A percentile compares a stretch with the other conserved stretches of the same genome.
Evolutionary conservation across 2,888 invertebrate species (phyloP).

Genomic region (Dasysyrphus albostriatus): DNA sequence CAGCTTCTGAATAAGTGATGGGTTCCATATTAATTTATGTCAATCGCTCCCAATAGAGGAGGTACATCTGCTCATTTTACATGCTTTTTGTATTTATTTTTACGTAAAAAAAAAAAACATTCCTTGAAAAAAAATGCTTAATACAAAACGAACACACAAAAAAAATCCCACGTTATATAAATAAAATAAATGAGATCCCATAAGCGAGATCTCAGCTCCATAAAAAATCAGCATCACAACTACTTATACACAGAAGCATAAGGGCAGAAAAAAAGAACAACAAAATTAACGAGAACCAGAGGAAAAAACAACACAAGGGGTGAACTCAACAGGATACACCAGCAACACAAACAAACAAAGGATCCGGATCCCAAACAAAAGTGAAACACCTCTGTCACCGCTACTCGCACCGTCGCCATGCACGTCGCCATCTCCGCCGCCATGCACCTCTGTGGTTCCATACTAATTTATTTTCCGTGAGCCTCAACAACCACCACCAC

Average conservation of each 20-base stretch:
- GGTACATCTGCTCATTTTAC: conserved; percentile 28
- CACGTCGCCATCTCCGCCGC: neutral
- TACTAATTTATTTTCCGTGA: conserved; percentile 64
- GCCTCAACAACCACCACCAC: neutral
- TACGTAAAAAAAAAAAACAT: neutral
- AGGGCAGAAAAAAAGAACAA: conserved; percentile 8
- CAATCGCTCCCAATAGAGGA: conserved; percentile 52
- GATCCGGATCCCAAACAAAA: conserved; percentile 38
- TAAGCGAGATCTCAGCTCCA: conserved; percentile 63
- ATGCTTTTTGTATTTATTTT: neutral
- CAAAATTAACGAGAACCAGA: conserved; percentile 3
- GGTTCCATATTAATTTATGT: conserved; percentile 68
- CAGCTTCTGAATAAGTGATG: conserved; percentile 16
- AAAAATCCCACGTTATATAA: conserved; percentile 50
- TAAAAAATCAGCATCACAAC: conserved; percentile 40
- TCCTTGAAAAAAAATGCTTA: conserved; percentile 3
- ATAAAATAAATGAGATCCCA: conserved; percentile 69
- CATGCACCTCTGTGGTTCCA: conserved; percentile 48
- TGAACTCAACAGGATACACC: conserved; percentile 50
- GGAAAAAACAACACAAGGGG: conserved; percentile 27
- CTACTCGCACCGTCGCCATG: neutral
- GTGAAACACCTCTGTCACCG: conserved; percentile 39
- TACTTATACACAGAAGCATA: neutral
- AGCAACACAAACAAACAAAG: conserved; percentile 56
- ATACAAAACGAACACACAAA: conserved; percentile 6